These are phyloP conservation scores for Drosophila tani DNA, from an alignment of 1,140 invertebrate species.

Conservation along the genomic window DNA sequence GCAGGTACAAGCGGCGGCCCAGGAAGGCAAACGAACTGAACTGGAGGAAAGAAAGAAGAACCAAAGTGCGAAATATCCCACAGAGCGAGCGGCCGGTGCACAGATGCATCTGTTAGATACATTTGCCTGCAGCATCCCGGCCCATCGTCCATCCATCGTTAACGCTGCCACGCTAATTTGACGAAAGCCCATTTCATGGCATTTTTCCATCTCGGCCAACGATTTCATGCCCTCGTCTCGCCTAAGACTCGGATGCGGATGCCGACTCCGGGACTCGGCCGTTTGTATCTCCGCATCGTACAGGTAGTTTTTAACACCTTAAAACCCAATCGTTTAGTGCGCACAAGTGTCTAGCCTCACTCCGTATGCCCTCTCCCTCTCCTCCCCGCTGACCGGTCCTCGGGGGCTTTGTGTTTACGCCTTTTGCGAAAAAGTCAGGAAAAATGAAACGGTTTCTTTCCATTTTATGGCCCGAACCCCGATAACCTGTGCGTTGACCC, in stretches of 20 bases:
- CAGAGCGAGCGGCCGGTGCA: conserved; percentile 51
- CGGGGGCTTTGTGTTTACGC: conserved; percentile 65
- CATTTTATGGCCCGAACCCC: conserved; percentile 41
- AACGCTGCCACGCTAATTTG: conserved; percentile 80
- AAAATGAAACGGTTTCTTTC: conserved; percentile 51
- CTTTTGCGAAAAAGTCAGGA: conserved; percentile 72
- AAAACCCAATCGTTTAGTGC: conserved; percentile 52
- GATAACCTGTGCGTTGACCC: conserved; percentile 43
- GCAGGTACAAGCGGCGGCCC: conserved; percentile 25
- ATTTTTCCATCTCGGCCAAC: conserved; percentile 64
- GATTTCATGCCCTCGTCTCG: conserved; percentile 63
- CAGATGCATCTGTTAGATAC: conserved; percentile 44
- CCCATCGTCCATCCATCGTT: conserved; percentile 59
- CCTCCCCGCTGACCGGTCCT: conserved; percentile 24
- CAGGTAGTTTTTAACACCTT: conserved; percentile 79
- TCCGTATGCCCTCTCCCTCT: neutral
- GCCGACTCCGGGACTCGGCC: conserved; percentile 2
- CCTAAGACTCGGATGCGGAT: conserved; percentile 31
- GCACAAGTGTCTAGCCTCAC: conserved; percentile 43
- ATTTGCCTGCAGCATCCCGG: conserved; percentile 5
- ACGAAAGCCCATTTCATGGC: conserved; percentile 81
- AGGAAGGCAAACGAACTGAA: conserved; percentile 31
- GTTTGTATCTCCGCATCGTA: conserved; percentile 44
- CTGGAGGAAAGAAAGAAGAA: conserved; percentile 7
- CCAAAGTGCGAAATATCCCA: conserved; percentile 80